Evolutionary conservation across 2,113 vertebrate genomes (phyloP).

Genomic region (Forbesichthys agassizii): DNA sequence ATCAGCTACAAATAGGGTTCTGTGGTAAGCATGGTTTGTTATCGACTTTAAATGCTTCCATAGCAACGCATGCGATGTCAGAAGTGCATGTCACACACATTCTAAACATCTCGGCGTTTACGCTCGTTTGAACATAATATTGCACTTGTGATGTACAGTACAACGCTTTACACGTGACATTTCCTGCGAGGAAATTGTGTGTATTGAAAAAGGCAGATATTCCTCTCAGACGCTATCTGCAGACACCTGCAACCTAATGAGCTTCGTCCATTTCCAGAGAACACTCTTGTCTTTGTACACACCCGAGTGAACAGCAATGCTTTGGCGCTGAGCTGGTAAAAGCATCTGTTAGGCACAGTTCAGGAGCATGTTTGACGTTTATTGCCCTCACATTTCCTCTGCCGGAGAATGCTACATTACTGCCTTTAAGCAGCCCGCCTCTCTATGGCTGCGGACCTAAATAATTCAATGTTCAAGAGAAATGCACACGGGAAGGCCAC

Average conservation of each 20-base stretch:
- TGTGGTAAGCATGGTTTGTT: too few relatives aligned
- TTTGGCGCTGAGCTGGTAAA: slow-evolving; percentile 77
- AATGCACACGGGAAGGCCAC: slow-evolving; percentile 62
- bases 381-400: slow-evolving; percentile 77
- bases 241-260: slow-evolving; percentile 81
- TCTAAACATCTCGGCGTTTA: slow-evolving; percentile 55
- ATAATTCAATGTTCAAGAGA: slow-evolving; percentile 80
- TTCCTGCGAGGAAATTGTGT: slow-evolving; percentile 69
- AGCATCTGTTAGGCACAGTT: slow-evolving; percentile 80
- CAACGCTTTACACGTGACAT: slow-evolving; percentile 64
- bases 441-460: slow-evolving; percentile 77
- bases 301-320: slow-evolving; percentile 70
- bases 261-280: slow-evolving; percentile 79
- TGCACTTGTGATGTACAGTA: slow-evolving; percentile 48
- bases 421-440: slow-evolving; percentile 70
- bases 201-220: slow-evolving; percentile 78
- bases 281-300: slow-evolving; percentile 66
- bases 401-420: slow-evolving; percentile 72
- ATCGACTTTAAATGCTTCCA: background rate
- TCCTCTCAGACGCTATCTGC: slow-evolving; percentile 71
- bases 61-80: background rate
- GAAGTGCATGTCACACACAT: slow-evolving; percentile 34
- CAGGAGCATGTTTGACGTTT: slow-evolving; percentile 76
- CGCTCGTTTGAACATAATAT: slow-evolving; percentile 56
- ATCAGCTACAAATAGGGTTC: too few relatives aligned